These are phyloP conservation scores for Leptinotarsa rubiginosa DNA, from an alignment of 2,888 invertebrate genomes.

Conservation along the genomic window DNA sequence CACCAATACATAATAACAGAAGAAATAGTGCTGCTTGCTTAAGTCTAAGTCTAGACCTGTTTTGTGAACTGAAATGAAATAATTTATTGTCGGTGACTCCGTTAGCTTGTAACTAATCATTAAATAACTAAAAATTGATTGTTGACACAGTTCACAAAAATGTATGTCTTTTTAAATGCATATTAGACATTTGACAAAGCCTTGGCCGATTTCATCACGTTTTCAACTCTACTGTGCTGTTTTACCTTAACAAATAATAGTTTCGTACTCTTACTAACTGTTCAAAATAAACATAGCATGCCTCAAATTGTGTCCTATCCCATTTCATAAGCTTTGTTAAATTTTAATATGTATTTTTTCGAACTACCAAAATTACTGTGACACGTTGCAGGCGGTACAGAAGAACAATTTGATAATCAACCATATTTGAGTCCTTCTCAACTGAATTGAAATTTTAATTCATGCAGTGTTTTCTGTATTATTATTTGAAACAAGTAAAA, in stretches of 20 bases:
- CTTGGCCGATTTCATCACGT: not conserved
- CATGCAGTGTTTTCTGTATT: no score
- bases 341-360: not conserved
- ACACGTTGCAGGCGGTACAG: slow-evolving; percentile 30
- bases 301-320: not conserved
- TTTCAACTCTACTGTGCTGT: not conserved
- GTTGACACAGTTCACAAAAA: not conserved
- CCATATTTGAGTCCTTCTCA: slow-evolving; percentile 17
- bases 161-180: not conserved
- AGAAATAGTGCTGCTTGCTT: no score
- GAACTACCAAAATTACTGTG: slow-evolving; percentile 42
- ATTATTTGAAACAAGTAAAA: no score
- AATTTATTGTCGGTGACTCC: no score
- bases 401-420: slow-evolving; percentile 20
- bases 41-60: no score
- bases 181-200: not conserved
- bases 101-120: no score
- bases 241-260: not conserved
- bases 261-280: not conserved
- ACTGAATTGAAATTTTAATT: no score
- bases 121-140: no score
- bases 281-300: slow-evolving; percentile 13
- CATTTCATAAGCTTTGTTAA: not conserved
- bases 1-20: no score
- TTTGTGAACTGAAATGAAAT: no score